Conservation (phyloP, 2,888 invertebrate genomes). For the Cremastobaeus sp. region DNA sequence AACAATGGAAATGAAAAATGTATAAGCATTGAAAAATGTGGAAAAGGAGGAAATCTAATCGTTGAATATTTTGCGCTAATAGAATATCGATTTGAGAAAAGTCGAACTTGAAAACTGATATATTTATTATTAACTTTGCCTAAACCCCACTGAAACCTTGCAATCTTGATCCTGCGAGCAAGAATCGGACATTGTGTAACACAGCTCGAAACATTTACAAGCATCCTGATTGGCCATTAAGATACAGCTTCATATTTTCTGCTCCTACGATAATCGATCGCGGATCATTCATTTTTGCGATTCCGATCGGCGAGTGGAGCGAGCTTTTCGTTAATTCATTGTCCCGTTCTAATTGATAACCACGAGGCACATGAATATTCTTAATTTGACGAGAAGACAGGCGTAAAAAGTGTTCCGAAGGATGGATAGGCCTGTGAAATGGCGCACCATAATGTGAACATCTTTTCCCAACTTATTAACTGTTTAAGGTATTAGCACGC, state of each 20-base stretch:
- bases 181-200: constrained; percentile 36
- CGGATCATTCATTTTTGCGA: constrained; percentile 23
- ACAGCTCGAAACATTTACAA: constrained; percentile 46
- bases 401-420: constrained; percentile 23
- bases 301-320: constrained; percentile 16
- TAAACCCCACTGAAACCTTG: constrained; percentile 17
- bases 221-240: constrained; percentile 48
- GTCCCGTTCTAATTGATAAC: constrained; percentile 49
- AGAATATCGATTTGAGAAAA: too few relatives aligned
- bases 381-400: constrained; percentile 14
- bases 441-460: constrained; percentile 37
- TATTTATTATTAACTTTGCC: constrained; percentile 18
- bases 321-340: constrained; percentile 27
- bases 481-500: constrained; percentile 48
- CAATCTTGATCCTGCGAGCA: constrained; percentile 46
- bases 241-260: constrained; percentile 45
- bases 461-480: constrained; percentile 48
- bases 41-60: too few relatives aligned
- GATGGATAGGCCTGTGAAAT: constrained; percentile 34
- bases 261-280: constrained; percentile 35
- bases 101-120: too few relatives aligned
- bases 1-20: too few relatives aligned
- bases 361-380: constrained; percentile 14
- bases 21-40: too few relatives aligned
- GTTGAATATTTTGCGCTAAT: too few relatives aligned